Base-by-base conservation (phyloP, 2,888 invertebrate genomes). In the Pseudococcus longispinus region DNA sequence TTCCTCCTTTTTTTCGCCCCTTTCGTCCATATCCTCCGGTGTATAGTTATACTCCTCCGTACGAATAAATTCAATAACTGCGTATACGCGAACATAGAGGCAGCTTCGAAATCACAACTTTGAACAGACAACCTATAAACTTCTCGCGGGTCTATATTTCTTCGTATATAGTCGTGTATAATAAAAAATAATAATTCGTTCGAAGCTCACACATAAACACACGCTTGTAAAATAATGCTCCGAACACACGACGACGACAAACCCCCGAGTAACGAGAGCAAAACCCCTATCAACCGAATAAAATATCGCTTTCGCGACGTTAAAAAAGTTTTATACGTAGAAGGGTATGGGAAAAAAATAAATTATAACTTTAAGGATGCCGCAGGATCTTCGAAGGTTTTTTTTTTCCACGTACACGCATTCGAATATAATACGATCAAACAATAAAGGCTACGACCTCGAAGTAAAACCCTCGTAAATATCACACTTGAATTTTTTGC, bases 151-250 rank as follows among this genome's bases (percentile, higher is more conserved):
- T 65, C 26, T 65, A 65, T 65, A 65, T 65, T 65, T 60, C 9
- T n/a, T 60, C 60, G 26, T 65, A n/a, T n/a, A n/a, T n/a, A 65
- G 20, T 37, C 37, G 37, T 37, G 26, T 65, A 65, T 26, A 65
- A 65, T 51, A 51, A n/a, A 51, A n/a, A n/a, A 51, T 51, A 65
- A 65, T 65, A 65, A 65, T 65, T 65, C 65, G 65, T 65, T 65
- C 5, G 51, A 9, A 18, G 51, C 51, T 51, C n/a, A n/a, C 51
- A 51, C 51, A 51, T n/a, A 18, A 51, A n/a, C 51, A 13, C 55
- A 65, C 23, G 26, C 26, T 26, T 26, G 13, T 26, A 65, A 65
- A 65, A 65, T 26, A 65, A 65, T 60, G 20, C 60, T 20, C 0
- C 8, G 37, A 37, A 9, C 37, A 2, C 37, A 37, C 37, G 37